A percentile compares a stretch with the other conserved stretches of the same genome.
Evolutionary conservation across 2,888 invertebrate species (phyloP).

Genomic region (Neoascia interrupta): DNA sequence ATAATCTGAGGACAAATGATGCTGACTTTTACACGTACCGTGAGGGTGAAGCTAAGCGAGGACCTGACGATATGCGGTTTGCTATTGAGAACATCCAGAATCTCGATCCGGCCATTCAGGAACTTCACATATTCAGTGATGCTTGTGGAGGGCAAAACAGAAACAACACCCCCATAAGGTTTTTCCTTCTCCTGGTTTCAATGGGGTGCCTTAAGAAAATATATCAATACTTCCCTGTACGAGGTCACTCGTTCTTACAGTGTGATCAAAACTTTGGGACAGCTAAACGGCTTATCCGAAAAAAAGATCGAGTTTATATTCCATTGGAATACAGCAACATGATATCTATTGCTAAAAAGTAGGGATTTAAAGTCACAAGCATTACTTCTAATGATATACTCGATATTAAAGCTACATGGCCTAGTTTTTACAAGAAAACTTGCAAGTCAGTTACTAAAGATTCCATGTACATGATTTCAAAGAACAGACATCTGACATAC

Average conservation of each 20-base stretch:
- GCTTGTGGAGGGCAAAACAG: conserved; percentile 1
- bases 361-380: too few relatives aligned
- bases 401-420: too few relatives aligned
- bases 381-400: too few relatives aligned
- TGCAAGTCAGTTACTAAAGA: too few relatives aligned
- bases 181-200: background rate
- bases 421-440: too few relatives aligned
- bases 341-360: too few relatives aligned
- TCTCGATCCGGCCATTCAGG: too few relatives aligned
- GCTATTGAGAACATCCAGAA: too few relatives aligned
- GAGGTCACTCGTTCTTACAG: background rate
- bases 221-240: background rate
- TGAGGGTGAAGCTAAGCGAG: background rate
- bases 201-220: background rate
- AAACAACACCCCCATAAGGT: background rate
- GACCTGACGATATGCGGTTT: conserved; percentile 1
- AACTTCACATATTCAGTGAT: conserved; percentile 3
- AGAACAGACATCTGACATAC: too few relatives aligned
- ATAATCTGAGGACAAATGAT: background rate
- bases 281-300: background rate
- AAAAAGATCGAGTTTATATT: background rate
- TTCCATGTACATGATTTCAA: too few relatives aligned
- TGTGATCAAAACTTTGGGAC: background rate
- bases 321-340: background rate
- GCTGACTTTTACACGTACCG: background rate